Conservation (phyloP, 1,140 invertebrate species). For the Brachionus sp. region DNA sequence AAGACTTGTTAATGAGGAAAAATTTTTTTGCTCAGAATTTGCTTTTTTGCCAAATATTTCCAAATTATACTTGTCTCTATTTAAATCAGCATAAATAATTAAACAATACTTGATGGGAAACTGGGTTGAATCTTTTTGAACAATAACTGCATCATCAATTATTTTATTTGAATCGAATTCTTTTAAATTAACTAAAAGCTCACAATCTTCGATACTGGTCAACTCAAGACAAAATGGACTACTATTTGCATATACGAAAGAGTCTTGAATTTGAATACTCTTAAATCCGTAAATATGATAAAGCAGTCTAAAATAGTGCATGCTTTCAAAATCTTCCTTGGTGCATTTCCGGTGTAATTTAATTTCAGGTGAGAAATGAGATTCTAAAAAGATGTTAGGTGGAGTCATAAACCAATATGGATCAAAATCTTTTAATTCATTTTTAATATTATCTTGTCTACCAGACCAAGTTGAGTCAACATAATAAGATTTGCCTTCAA, state of each 20-base stretch:
- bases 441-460: neutral
- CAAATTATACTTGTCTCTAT: neutral
- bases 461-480: neutral
- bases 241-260: neutral
- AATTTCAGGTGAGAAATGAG: conserved; percentile 2
- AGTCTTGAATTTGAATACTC: neutral
- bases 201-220: neutral
- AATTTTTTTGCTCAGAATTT: neutral
- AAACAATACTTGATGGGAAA: neutral
- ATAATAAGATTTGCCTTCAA: neutral
- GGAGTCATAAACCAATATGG: conserved; percentile 13
- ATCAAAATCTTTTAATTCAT: neutral
- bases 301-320: neutral
- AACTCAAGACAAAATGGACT: conserved; percentile 3
- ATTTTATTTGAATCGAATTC: neutral
- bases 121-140: neutral
- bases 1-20: neutral
- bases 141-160: neutral
- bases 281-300: neutral
- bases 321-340: neutral
- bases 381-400: neutral
- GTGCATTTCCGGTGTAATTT: neutral
- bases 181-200: neutral
- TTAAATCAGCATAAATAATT: neutral
- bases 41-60: neutral